Evolutionary conservation across 2,888 invertebrate genomes (phyloP).

Genomic region (Drepana falcataria): DNA sequence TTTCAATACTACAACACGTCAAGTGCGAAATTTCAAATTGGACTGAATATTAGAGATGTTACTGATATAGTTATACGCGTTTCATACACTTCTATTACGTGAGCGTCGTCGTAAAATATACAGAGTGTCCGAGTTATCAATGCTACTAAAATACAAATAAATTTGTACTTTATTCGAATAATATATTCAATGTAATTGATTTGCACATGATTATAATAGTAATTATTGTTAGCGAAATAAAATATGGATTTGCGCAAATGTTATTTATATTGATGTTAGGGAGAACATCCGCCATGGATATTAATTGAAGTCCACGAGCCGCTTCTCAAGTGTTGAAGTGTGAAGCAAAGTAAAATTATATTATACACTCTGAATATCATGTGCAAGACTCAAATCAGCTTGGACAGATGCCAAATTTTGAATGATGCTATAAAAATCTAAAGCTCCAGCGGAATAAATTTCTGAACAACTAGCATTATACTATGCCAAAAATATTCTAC

Average conservation of each 20-base stretch:
- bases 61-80: conserved; percentile 45
- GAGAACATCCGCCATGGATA: neutral
- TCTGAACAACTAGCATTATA: conserved; percentile 33
- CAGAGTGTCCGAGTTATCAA: conserved; percentile 42
- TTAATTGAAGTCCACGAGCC: neutral
- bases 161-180: conserved; percentile 14
- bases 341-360: conserved; percentile 15
- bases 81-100: conserved; percentile 57
- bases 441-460: conserved; percentile 60
- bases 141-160: conserved; percentile 18
- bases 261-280: too few species aligned
- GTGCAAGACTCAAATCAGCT: conserved; percentile 46
- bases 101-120: conserved; percentile 60
- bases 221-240: neutral
- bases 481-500: conserved; percentile 56
- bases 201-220: neutral
- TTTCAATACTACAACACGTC: conserved; percentile 11
- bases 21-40: conserved; percentile 40
- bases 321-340: neutral
- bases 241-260: neutral
- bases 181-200: neutral
- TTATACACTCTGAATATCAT: conserved; percentile 52
- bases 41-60: conserved; percentile 50
- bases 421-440: conserved; percentile 67
- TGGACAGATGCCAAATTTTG: conserved; percentile 60